Evolutionary conservation across 2,797 vertebrate genomes (phyloP).

Genomic region (Menidia menidia): DNA sequence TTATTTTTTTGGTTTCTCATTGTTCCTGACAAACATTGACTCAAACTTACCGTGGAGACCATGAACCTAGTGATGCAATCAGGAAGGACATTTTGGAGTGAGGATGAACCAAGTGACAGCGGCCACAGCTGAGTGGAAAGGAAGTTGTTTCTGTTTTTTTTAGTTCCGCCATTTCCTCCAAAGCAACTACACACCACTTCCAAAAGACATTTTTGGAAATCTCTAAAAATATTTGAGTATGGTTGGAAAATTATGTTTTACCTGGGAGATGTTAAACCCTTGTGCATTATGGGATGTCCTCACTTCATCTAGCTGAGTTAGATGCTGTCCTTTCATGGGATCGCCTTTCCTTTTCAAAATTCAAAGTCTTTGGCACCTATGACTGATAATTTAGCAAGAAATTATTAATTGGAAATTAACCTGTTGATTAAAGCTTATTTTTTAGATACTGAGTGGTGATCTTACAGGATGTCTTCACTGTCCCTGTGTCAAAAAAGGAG

Average conservation of each 20-base stretch:
- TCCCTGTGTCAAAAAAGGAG: not conserved
- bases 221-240: not conserved
- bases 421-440: too few relatives aligned
- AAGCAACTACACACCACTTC: not conserved
- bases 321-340: not conserved
- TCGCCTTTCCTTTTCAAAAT: not conserved
- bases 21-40: constrained; percentile 57
- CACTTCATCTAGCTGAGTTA: not conserved
- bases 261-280: not conserved
- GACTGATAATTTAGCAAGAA: not conserved
- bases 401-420: not conserved
- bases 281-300: not conserved
- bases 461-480: constrained; percentile 10
- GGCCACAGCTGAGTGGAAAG: constrained; percentile 18
- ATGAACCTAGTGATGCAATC: constrained; percentile 54
- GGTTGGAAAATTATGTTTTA: not conserved
- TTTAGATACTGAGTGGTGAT: not conserved
- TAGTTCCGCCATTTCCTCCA: not conserved
- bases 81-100: constrained; percentile 56
- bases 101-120: constrained; percentile 18
- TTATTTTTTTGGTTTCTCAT: constrained; percentile 34
- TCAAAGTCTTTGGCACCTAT: too few relatives aligned
- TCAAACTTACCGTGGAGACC: constrained; percentile 32
- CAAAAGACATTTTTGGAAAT: not conserved
- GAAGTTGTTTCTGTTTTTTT: not conserved